These are phyloP conservation scores for Toxostoma redivivum DNA, from an alignment of 2,113 vertebrate genomes.

Conservation along the genomic window DNA sequence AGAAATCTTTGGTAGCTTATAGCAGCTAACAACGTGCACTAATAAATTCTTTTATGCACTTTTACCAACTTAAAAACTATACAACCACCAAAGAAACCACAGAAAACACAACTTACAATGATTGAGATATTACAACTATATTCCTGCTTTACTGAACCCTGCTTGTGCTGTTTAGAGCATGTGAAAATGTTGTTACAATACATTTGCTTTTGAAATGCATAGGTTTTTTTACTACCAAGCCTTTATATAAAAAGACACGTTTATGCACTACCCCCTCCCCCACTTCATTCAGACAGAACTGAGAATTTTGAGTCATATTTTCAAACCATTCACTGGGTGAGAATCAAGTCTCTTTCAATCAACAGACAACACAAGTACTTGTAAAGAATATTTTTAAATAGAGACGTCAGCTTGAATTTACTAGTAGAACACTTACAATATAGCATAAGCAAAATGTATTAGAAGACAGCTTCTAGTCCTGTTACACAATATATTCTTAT, in stretches of 20 bases:
- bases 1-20: neutral
- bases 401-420: neutral
- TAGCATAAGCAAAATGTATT: neutral
- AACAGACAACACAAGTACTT: neutral
- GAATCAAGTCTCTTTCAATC: neutral
- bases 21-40: neutral
- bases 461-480: neutral
- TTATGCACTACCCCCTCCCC: neutral
- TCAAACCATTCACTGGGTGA: neutral
- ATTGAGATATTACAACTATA: neutral
- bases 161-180: neutral
- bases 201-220: neutral
- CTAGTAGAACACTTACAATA: neutral
- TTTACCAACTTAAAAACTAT: neutral
- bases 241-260: neutral
- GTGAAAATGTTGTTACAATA: neutral
- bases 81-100: neutral
- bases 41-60: neutral
- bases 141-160: neutral
- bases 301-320: neutral
- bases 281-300: neutral
- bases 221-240: neutral
- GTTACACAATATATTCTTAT: conserved; percentile 57
- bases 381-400: neutral
- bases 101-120: neutral